phyloP scores from a whole-genome alignment of 1,140 invertebrate species.

The Pogonognathellus flavescens region DNA sequence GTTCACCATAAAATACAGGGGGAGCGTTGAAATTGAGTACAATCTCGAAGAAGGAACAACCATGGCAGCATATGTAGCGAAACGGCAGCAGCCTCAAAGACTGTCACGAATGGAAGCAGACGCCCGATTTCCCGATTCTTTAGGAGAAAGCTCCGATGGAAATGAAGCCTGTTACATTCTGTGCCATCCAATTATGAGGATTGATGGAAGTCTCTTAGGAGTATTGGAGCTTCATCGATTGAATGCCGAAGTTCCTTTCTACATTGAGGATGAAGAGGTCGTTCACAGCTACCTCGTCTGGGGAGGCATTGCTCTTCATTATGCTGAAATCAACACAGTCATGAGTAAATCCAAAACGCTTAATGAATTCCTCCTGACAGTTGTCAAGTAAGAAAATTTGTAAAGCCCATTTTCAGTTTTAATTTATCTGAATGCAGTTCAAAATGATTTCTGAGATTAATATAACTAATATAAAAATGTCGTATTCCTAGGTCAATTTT shows the following conservation, averaged over 20 bases:
- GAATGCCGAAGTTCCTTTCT: slow-evolving; percentile 71
- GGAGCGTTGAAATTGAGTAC: slow-evolving; percentile 30
- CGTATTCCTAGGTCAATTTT: slow-evolving; percentile 75
- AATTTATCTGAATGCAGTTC: no score
- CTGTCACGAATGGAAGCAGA: slow-evolving; percentile 70
- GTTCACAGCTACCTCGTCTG: slow-evolving; percentile 76
- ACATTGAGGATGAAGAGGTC: slow-evolving; percentile 79
- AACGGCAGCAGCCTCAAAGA: slow-evolving; percentile 71
- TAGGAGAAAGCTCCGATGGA: slow-evolving; percentile 58
- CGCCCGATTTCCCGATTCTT: slow-evolving; percentile 71
- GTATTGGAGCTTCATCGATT: slow-evolving; percentile 72
- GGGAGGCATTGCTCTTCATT: slow-evolving; percentile 73
- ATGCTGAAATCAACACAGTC: slow-evolving; percentile 71
- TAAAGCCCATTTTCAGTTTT: no score
- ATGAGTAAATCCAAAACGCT: slow-evolving; percentile 73
- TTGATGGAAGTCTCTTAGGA: slow-evolving; percentile 74
- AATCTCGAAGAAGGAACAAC: slow-evolving; percentile 64
- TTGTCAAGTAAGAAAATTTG: slow-evolving; percentile 74
- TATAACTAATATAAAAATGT: background rate
- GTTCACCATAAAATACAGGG: background rate
- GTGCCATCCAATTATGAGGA: slow-evolving; percentile 74
- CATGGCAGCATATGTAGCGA: slow-evolving; percentile 73
- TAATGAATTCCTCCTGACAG: slow-evolving; percentile 75
- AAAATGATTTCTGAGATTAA: no score
- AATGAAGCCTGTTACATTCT: slow-evolving; percentile 70